Conservation (phyloP, 1,140 invertebrate species). For the Drosophila neocordata region DNA sequence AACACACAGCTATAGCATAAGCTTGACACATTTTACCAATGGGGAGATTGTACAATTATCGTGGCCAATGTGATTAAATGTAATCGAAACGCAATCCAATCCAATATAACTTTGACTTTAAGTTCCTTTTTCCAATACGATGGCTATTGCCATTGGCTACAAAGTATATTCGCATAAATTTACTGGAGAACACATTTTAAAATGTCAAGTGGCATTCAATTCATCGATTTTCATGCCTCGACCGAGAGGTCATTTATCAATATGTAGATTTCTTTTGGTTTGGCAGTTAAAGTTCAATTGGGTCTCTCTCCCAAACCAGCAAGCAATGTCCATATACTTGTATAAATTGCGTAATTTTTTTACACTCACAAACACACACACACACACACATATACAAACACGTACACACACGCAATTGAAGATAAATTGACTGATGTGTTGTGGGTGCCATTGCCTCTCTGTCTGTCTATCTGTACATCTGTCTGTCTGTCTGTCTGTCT, state of each 20-base stretch:
- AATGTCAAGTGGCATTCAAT: conserved; percentile 58
- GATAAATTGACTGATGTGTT: conserved; percentile 77
- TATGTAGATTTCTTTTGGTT: conserved; percentile 66
- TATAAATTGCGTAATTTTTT: conserved; percentile 72
- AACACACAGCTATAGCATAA: conserved; percentile 2
- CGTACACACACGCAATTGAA: conserved; percentile 51
- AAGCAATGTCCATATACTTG: conserved; percentile 17
- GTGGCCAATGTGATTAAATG: conserved; percentile 55
- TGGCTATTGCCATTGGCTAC: conserved; percentile 10
- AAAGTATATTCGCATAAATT: conserved; percentile 61
- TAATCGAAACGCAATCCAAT: conserved; percentile 56
- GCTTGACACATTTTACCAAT: conserved; percentile 21
- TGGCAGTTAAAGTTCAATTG: conserved; percentile 54
- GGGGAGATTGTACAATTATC: conserved; percentile 42
- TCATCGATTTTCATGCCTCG: conserved; percentile 65
- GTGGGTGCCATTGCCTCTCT: conserved; percentile 49
- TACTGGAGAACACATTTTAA: conserved; percentile 21
- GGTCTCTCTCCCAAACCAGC: conserved; percentile 31
- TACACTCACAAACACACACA: conserved; percentile 46
- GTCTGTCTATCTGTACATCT: background rate
- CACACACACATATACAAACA: conserved; percentile 36
- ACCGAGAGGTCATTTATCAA: conserved; percentile 70
- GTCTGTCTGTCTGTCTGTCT: conserved; percentile 27
- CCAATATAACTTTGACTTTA: background rate
- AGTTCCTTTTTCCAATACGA: conserved; percentile 14